Base-by-base conservation (phyloP, 2,888 invertebrate species). In the Actias luna region DNA sequence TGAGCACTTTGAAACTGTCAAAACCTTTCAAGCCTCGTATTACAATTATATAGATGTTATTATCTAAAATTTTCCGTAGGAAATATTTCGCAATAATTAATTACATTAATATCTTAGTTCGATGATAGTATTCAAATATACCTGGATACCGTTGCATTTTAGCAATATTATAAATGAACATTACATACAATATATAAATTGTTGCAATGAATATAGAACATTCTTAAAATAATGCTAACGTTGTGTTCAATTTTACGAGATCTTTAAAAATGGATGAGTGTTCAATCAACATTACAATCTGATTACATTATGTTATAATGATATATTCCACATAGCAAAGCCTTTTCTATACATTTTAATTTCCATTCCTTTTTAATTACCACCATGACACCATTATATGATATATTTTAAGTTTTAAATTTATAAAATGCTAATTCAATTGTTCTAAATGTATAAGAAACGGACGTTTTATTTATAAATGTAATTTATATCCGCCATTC, bases 231-330 rank as follows among this genome's bases (percentile, higher is more conserved):
- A n/a, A n/a, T 12, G 22, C 39, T 18, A 14, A 35, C 50, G 25
- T 62, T 60, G 33, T 33, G 60, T 52, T 63, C 39, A 42, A 63
- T 60, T 52, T 42, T 46, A 18, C 63, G 25, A 57, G 50, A 39
- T 33, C 33, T 7, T 33, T 33, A 33, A 33, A 33, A 7, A 50
- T 61, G n/a, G 52, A n/a, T 58, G 39, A 63, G 55, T 55, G 59
- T 63, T 63, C 63, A n/a, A 33, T 42, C 8, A 50, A 50, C 25
- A 12, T 50, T 50, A 42, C 42, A 18, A 42, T 42, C 42, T 8
- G 42, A 18, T 42, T 18, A 18, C 18, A 18, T 18, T 18, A 18
- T 18, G 7, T 42, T 42, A 42, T 8, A 42, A 42, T 42, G 18
- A 42, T 42, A 1, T 42, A 42, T 42, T 42, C 42, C 42, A 42